phyloP scores from a whole-genome alignment of 2,113 vertebrate genomes.

The Corythaixoides concolor region DNA sequence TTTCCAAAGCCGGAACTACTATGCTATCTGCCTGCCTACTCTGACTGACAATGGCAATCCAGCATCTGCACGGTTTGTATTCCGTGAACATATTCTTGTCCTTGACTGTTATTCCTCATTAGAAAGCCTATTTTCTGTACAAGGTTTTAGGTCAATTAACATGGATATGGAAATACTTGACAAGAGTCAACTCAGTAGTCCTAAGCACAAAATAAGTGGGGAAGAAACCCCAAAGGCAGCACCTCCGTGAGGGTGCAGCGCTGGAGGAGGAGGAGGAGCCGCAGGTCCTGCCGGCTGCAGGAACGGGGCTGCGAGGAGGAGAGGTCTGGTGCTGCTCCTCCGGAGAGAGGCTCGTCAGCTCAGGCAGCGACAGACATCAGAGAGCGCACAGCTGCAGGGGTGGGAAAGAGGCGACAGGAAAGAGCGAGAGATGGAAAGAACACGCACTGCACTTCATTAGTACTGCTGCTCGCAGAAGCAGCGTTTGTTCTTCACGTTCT shows the following conservation, averaged over 20 bases:
- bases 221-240: fast-evolving
- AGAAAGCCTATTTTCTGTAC: neutral
- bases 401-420: neutral
- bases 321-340: neutral
- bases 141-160: neutral
- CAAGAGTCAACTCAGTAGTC: fast-evolving
- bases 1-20: neutral
- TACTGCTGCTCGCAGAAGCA: neutral
- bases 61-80: neutral
- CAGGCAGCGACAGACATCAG: fast-evolving
- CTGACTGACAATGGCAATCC: neutral
- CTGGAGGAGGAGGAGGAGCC: neutral
- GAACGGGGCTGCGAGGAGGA: neutral
- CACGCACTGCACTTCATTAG: neutral
- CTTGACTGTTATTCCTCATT: neutral
- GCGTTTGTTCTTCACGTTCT: fast-evolving
- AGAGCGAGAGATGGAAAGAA: neutral
- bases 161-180: neutral
- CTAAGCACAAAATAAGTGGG: neutral
- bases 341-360: neutral
- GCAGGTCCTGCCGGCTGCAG: neutral
- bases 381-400: neutral
- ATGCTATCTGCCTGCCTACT: neutral
- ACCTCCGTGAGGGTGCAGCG: fast-evolving
- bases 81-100: neutral